Percentiles rank a stretch among this genome's conserved stretches.
These are phyloP conservation scores for Globia sparganii DNA, from an alignment of 2,888 invertebrate genomes.

Conservation along the genomic window DNA sequence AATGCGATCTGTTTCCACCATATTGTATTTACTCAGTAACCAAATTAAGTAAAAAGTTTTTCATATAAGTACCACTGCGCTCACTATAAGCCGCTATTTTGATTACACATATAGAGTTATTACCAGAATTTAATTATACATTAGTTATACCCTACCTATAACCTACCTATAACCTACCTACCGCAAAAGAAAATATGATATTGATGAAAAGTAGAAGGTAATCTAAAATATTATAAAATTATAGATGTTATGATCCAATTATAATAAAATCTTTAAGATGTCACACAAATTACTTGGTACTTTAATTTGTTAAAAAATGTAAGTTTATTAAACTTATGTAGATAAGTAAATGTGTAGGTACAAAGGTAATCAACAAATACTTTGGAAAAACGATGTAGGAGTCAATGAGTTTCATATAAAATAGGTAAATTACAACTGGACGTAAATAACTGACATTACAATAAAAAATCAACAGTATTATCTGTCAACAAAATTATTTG, in stretches of 20 bases:
- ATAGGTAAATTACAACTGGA: conserved; percentile 26
- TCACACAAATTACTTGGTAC: background rate
- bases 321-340: background rate
- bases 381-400: conserved; percentile 5
- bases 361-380: background rate
- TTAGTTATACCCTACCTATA: background rate
- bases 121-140: background rate
- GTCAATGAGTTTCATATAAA: conserved; percentile 25
- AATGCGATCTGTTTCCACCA: background rate
- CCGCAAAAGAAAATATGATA: background rate
- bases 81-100: background rate
- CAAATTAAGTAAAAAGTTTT: background rate
- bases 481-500: conserved; percentile 75
- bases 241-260: no score
- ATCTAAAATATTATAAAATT: background rate
- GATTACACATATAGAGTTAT: background rate
- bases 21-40: background rate
- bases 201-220: background rate
- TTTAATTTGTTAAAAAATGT: background rate
- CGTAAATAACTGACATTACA: conserved; percentile 9
- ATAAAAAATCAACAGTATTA: background rate
- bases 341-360: background rate
- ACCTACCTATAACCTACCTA: background rate
- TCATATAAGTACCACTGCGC: background rate
- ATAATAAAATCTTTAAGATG: background rate